Evolutionary conservation across 2,888 invertebrate genomes (phyloP).

Genomic region (Caenorhabditis macrosperma): DNA sequence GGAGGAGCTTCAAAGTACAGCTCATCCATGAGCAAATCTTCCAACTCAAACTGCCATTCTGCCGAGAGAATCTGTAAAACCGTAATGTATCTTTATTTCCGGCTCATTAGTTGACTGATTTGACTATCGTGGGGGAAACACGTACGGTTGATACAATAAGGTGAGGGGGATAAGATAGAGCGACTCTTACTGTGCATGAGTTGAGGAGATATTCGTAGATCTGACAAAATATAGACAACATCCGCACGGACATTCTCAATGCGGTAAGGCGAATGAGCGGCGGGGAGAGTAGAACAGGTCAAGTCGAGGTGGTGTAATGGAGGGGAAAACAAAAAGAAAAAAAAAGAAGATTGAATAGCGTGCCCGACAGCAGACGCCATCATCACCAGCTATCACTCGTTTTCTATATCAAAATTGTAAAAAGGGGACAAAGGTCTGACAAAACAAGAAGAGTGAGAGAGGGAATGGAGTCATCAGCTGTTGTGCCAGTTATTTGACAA

Average conservation of each 20-base stretch:
- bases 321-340: slow-evolving; percentile 42
- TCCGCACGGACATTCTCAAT: slow-evolving; percentile 30
- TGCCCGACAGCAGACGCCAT: slow-evolving; percentile 12
- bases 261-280: not conserved
- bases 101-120: not conserved
- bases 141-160: slow-evolving; percentile 20
- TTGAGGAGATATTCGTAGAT: slow-evolving; percentile 43
- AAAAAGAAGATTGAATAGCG: slow-evolving; percentile 26
- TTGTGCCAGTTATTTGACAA: slow-evolving; percentile 43
- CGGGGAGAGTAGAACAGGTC: slow-evolving; percentile 32
- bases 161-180: not conserved
- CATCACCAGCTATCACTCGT: slow-evolving; percentile 33
- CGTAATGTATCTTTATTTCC: slow-evolving; percentile 10
- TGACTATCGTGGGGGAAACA: not conserved
- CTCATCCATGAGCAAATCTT: slow-evolving; percentile 61
- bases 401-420: slow-evolving; percentile 44
- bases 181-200: slow-evolving; percentile 35
- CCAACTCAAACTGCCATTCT: slow-evolving; percentile 60
- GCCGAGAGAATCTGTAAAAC: slow-evolving; percentile 45
- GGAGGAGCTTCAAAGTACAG: slow-evolving; percentile 56
- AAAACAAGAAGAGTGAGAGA: slow-evolving; percentile 6
- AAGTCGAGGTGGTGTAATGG: slow-evolving; percentile 40
- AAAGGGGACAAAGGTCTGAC: slow-evolving; percentile 42
- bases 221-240: slow-evolving; percentile 50
- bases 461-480: slow-evolving; percentile 8